Evolutionary conservation across 2,797 vertebrate species (phyloP), one percentile per base, ranked within the genome.

Genomic region (Neoniphon sammara): DNA sequence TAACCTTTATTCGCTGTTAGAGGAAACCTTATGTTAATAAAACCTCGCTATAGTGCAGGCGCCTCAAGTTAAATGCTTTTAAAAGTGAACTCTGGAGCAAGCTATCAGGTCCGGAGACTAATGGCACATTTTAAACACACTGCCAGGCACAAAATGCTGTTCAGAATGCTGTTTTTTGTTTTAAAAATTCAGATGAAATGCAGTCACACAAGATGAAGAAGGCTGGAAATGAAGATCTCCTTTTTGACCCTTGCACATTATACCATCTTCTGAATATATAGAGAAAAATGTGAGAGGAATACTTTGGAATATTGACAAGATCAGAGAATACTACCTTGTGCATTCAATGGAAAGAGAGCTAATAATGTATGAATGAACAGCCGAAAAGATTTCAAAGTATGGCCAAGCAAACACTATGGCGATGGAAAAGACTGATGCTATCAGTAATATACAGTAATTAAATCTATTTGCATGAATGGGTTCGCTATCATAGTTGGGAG

Each of bases 1-100:
- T 78, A 88, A 90, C 89, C 87, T 89, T 91, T 87, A 46, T 70
- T 66, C 50, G 42, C 21, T 49, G 65, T 2, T 47, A 9, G 39
- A 53, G 50, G 63, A 62, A 61, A 27, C 46, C 50, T 46, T 46
- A 46, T 46, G 14, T 47, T 2, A n/a, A 15, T 54, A 55, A 74
- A 57, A 42, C 14, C 21, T 64, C n/a, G 64, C 68, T 4, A 34
- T 49, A 25, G 59, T 55, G 9, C 59, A 78, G 50, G 63, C 17
- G 69, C 55, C 70, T 54, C 36, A 3, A 64, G 61, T 27, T 31
- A 77, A 75, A 73, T 39, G 66, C 77, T 72, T 42, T 75, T 83
- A 66, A 73, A 75, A 36, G 30, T 50, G 20, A 81, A 75, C 36
- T 31, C 20, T n/a, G 53, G 18, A 17, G 54, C 6, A 69, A 61